phyloP scores from a whole-genome alignment of 2,113 vertebrate genomes.

The Cyanistes caeruleus region DNA sequence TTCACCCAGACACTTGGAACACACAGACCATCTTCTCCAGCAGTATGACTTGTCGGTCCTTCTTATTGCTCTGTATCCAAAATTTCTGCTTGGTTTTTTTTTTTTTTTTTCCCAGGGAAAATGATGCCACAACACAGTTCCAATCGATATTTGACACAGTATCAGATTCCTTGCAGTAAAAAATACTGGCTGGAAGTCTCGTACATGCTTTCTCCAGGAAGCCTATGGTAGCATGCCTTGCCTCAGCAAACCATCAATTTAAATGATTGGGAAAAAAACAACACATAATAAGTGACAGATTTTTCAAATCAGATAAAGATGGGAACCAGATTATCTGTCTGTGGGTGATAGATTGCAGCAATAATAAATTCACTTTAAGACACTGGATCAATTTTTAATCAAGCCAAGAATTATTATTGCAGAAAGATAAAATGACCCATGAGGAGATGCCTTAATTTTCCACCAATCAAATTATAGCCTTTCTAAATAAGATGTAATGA shows the following conservation, averaged over 20 bases:
- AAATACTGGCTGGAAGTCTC: slow-evolving; percentile 32
- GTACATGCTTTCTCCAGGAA: slow-evolving; percentile 55
- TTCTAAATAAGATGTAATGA: slow-evolving; percentile 90
- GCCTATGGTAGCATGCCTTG: slow-evolving; percentile 60
- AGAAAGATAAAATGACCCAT: slow-evolving; percentile 98
- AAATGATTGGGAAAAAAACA: slow-evolving; percentile 81
- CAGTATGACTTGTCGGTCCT: neutral
- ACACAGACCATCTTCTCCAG: neutral
- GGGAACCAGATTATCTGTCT: slow-evolving; percentile 99
- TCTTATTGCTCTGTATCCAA: slow-evolving; percentile 18
- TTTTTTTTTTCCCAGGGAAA: neutral
- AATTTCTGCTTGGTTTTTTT: slow-evolving; percentile 42
- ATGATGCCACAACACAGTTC: slow-evolving; percentile 61
- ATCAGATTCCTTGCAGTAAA: slow-evolving; percentile 68
- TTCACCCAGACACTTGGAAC: neutral
- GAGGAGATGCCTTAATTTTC: slow-evolving; percentile 96
- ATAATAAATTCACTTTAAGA: slow-evolving; percentile 99
- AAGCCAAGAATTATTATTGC: slow-evolving; percentile 99
- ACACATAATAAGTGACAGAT: slow-evolving; percentile 90
- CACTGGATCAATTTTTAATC: slow-evolving; percentile 99
- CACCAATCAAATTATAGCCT: slow-evolving; percentile 98
- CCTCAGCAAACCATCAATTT: slow-evolving; percentile 82
- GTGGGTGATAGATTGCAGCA: slow-evolving; percentile 96
- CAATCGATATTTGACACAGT: slow-evolving; percentile 70
- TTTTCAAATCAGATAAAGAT: slow-evolving; percentile 96